Conservation (phyloP, 2,797 vertebrate genomes). For the Sebastes oblongus region DNA sequence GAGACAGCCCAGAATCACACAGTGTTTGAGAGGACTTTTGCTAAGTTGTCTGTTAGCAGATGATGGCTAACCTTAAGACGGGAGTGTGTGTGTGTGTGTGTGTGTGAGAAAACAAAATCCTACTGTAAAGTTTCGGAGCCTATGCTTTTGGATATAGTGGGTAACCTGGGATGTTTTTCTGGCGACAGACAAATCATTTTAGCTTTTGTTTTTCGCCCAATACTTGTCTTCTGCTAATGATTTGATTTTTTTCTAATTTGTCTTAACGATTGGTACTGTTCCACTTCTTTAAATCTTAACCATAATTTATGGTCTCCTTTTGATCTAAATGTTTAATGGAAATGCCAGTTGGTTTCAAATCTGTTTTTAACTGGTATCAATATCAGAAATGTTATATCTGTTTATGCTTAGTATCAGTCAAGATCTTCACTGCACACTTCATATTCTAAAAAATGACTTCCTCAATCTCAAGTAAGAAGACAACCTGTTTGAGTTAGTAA, state of each 20-base stretch:
- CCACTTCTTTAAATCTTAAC: not conserved
- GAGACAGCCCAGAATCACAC: not conserved
- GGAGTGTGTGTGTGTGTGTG: not conserved
- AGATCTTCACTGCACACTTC: not conserved
- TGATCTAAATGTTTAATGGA: not conserved
- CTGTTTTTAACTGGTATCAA: not conserved
- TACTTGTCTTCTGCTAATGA: not conserved
- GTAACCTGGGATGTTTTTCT: not conserved
- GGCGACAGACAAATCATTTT: not conserved
- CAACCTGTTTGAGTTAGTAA: not conserved
- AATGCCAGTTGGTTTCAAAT: no score
- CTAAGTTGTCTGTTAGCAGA: not conserved
- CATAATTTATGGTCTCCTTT: no score
- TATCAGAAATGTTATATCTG: not conserved
- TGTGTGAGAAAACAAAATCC: not conserved
- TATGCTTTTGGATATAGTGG: not conserved
- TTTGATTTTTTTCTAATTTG: not conserved
- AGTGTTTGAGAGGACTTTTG: not conserved
- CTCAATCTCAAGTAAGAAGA: not conserved
- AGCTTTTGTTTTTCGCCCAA: not conserved
- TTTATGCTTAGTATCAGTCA: not conserved
- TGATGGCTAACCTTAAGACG: not conserved
- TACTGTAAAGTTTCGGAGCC: not conserved
- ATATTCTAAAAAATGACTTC: not conserved
- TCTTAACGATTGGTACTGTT: not conserved